Conservation (phyloP, 2,888 invertebrate species). For the Prosapia bicincta region DNA sequence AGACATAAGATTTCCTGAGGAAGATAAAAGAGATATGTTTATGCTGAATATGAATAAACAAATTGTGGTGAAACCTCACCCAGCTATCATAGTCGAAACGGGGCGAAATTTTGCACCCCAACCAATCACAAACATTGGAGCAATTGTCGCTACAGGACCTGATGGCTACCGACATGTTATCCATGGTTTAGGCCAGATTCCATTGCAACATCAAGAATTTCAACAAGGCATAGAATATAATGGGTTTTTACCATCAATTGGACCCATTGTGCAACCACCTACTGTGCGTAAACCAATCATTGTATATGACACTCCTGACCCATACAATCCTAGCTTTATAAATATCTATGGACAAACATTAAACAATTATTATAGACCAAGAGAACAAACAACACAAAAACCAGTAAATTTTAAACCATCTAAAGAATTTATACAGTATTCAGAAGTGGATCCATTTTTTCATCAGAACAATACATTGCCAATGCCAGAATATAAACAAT, state of each 20-base stretch:
- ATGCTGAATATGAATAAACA: background rate
- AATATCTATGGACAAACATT: background rate
- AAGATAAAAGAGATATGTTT: background rate
- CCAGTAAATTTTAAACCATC: constrained; percentile 43
- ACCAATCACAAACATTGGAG: background rate
- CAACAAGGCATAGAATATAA: constrained; percentile 22
- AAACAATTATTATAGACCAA: background rate
- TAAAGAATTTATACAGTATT: constrained; percentile 46
- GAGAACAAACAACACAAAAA: background rate
- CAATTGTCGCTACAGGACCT: constrained; percentile 32
- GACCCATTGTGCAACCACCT: constrained; percentile 33
- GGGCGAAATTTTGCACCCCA: background rate
- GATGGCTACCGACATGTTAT: constrained; percentile 42
- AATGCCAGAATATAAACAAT: constrained; percentile 42
- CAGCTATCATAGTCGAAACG: constrained; percentile 5
- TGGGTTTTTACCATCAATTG: constrained; percentile 42
- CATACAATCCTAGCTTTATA: constrained; percentile 33
- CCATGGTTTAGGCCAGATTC: constrained; percentile 36
- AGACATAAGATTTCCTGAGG: constrained; percentile 6
- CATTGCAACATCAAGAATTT: constrained; percentile 16
- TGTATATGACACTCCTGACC: constrained; percentile 13
- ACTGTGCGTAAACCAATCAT: constrained; percentile 40
- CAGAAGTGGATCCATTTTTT: constrained; percentile 51
- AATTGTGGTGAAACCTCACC: background rate
- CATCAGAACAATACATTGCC: constrained; percentile 30